A percentile compares a stretch with the other conserved stretches of the same genome.
phyloP scores from a whole-genome alignment of 2,888 invertebrate species.

The Molanna angustata region DNA sequence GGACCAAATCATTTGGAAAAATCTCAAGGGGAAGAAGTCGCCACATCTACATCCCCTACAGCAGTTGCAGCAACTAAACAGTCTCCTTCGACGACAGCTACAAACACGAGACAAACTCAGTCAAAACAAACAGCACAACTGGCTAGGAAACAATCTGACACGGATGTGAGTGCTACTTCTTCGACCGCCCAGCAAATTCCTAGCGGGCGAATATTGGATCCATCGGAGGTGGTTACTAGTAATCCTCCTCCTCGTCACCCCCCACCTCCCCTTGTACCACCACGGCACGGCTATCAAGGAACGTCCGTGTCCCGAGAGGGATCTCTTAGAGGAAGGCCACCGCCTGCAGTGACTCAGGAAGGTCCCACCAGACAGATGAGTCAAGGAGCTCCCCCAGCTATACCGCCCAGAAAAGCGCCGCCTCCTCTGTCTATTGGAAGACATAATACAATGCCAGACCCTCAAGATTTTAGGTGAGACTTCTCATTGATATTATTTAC shows the following conservation, averaged over 20 bases:
- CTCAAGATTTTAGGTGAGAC: slow-evolving; percentile 30
- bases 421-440: slow-evolving; percentile 24
- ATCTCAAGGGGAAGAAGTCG: slow-evolving; percentile 28
- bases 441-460: slow-evolving; percentile 32
- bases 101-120: not conserved
- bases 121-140: slow-evolving; percentile 5
- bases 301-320: slow-evolving; percentile 5
- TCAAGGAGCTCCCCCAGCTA: slow-evolving; percentile 30
- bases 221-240: not conserved
- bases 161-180: slow-evolving; percentile 7
- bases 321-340: slow-evolving; percentile 10
- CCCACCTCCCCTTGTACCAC: slow-evolving; percentile 30
- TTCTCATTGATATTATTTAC: too few species aligned
- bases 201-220: not conserved
- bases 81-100: not conserved
- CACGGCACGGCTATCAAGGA: slow-evolving; percentile 28
- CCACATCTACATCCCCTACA: slow-evolving; percentile 12
- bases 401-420: slow-evolving; percentile 26
- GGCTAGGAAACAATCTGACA: slow-evolving; percentile 7
- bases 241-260: slow-evolving; percentile 30
- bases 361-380: slow-evolving; percentile 26
- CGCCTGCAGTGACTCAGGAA: slow-evolving; percentile 1
- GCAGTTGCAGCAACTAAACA: slow-evolving; percentile 1
- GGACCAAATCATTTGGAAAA: slow-evolving; percentile 37
- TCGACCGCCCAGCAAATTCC: not conserved